phyloP scores from a whole-genome alignment of 1,140 invertebrate species.

The Caenorhabditis brenneri region DNA sequence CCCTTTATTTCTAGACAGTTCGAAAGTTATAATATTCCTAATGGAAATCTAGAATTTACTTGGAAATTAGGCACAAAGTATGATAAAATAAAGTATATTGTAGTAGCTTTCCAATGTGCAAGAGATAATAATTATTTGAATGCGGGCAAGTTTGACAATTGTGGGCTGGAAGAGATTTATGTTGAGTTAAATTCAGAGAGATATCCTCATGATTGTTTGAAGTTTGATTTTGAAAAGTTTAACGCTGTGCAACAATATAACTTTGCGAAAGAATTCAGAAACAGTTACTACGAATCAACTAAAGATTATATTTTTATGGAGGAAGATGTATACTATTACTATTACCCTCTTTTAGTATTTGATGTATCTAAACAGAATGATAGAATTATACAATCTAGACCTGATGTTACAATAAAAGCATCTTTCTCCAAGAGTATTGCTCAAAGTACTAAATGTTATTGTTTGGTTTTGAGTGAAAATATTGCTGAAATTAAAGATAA shows the following conservation, averaged over 20 bases:
- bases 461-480: slow-evolving; percentile 55
- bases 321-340: slow-evolving; percentile 55
- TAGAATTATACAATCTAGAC: slow-evolving; percentile 53
- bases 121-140: slow-evolving; percentile 57
- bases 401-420: slow-evolving; percentile 57
- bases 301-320: slow-evolving; percentile 59
- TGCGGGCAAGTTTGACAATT: slow-evolving; percentile 57
- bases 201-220: slow-evolving; percentile 60
- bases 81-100: slow-evolving; percentile 60
- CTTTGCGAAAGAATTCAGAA: slow-evolving; percentile 58
- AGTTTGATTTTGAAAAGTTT: slow-evolving; percentile 57
- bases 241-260: slow-evolving; percentile 57
- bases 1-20: slow-evolving; percentile 59
- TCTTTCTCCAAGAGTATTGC: slow-evolving; percentile 48
- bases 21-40: slow-evolving; percentile 57
- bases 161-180: slow-evolving; percentile 54
- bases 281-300: slow-evolving; percentile 54
- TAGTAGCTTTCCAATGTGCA: slow-evolving; percentile 52
- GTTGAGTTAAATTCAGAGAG: slow-evolving; percentile 57
- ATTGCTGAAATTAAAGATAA: slow-evolving; percentile 51
- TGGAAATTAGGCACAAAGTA: slow-evolving; percentile 59
- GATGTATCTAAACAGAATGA: slow-evolving; percentile 58
- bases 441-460: slow-evolving; percentile 51
- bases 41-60: slow-evolving; percentile 53
- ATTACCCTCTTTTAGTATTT: slow-evolving; percentile 56